phyloP scores from a whole-genome alignment of 2,888 invertebrate genomes.

The Drepana falcataria region DNA sequence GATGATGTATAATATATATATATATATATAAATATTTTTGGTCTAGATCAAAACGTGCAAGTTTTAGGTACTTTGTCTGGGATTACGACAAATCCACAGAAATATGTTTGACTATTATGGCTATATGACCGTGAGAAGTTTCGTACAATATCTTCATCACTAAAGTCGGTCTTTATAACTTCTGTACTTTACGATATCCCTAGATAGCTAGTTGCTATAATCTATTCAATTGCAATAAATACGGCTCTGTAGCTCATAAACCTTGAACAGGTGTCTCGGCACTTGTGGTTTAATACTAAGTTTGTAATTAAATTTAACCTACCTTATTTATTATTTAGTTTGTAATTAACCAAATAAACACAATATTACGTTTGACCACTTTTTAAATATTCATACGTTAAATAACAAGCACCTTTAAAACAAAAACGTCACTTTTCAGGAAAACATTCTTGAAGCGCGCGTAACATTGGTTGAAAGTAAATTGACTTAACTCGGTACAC shows the following conservation, averaged over 20 bases:
- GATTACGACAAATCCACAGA: no score
- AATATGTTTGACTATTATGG: no score
- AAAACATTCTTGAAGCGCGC: conserved; percentile 19
- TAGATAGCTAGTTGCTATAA: conserved; percentile 26
- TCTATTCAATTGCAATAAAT: conserved; percentile 29
- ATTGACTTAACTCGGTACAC: conserved; percentile 33
- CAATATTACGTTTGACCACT: no score
- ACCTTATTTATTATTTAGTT: neutral
- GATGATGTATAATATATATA: no score
- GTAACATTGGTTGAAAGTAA: conserved; percentile 25
- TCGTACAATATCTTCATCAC: neutral
- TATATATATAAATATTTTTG: no score
- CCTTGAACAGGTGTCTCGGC: conserved; percentile 31
- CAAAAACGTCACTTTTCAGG: neutral
- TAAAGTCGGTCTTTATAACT: conserved; percentile 11
- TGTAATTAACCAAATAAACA: no score
- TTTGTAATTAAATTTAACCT: conserved; percentile 11
- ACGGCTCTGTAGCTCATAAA: conserved; percentile 29
- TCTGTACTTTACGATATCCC: conserved; percentile 16
- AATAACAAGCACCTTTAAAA: no score
- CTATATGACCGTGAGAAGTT: conserved; percentile 2
- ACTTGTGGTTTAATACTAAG: conserved; percentile 19
- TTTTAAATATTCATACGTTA: no score
- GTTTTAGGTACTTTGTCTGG: no score
- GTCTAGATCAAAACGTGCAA: no score